phyloP scores from a whole-genome alignment of 2,113 vertebrate genomes.

The Acanthisitta chloris region DNA sequence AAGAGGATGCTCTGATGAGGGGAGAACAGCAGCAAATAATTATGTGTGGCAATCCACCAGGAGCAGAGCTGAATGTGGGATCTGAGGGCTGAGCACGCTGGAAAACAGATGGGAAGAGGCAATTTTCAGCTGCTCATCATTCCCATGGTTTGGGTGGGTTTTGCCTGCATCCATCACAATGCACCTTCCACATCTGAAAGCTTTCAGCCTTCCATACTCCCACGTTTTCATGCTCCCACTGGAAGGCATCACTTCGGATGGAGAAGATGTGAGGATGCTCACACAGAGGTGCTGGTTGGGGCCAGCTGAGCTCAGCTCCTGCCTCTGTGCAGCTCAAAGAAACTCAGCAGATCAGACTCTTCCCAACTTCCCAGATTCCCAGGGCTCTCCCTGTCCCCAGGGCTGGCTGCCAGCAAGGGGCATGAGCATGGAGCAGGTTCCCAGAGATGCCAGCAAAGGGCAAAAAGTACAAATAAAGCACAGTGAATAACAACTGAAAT shows the following conservation, averaged over 20 bases:
- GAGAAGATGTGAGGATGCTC: not conserved
- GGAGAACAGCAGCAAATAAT: slow-evolving; percentile 1
- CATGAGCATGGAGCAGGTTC: not conserved
- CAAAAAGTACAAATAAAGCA: not conserved
- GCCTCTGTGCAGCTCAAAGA: not conserved
- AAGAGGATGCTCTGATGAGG: not conserved
- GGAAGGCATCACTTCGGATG: accelerated
- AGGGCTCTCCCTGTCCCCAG: accelerated
- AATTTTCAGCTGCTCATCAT: not conserved
- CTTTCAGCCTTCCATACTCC: too few species aligned
- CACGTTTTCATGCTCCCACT: not conserved
- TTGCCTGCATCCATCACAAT: not conserved
- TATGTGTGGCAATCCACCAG: not conserved
- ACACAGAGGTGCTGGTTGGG: not conserved
- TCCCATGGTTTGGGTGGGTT: not conserved
- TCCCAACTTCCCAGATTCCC: not conserved
- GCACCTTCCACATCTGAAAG: slow-evolving; percentile 1
- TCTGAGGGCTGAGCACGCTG: not conserved
- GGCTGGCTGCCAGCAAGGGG: not conserved
- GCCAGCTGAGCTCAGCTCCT: not conserved
- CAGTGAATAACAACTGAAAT: not conserved
- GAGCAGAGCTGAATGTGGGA: not conserved
- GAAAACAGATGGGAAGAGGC: not conserved
- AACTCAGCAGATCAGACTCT: not conserved
- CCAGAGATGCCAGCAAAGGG: not conserved